Evolutionary conservation across 2,888 invertebrate genomes (phyloP).

Genomic region (Julus scandinavius): DNA sequence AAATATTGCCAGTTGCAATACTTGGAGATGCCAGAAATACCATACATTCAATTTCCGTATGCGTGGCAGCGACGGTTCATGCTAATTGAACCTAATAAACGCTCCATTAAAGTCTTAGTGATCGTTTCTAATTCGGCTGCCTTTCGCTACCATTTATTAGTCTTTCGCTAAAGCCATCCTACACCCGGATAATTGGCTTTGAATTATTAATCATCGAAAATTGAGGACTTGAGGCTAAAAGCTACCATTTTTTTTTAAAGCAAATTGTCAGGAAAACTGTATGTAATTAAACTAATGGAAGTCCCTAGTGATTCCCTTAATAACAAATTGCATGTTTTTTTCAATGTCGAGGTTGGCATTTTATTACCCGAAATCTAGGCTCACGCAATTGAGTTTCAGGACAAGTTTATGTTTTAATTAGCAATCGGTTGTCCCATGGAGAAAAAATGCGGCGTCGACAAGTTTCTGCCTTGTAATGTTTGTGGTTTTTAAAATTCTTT

Average conservation of each 20-base stretch:
- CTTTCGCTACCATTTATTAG: neutral
- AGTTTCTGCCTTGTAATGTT: neutral
- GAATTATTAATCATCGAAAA: neutral
- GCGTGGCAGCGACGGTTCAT: neutral
- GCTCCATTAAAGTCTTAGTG: neutral
- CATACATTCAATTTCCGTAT: too few relatives aligned
- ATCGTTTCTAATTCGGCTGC: neutral
- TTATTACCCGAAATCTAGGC: neutral
- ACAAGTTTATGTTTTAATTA: neutral
- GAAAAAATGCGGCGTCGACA: neutral
- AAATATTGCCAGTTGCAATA: too few relatives aligned
- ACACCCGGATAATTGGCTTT: neutral
- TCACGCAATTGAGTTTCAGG: neutral
- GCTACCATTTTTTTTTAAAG: neutral
- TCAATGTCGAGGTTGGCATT: neutral
- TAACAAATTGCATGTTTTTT: neutral
- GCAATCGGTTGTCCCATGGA: neutral
- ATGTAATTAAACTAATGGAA: conserved; percentile 22
- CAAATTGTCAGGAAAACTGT: neutral
- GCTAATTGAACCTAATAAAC: conserved; percentile 12
- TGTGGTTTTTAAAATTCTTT: too few relatives aligned
- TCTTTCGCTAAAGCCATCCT: too few relatives aligned
- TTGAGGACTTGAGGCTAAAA: neutral
- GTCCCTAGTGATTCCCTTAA: neutral
- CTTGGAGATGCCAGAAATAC: too few relatives aligned